A percentile compares a stretch with the other conserved stretches of the same genome.
Conservation (phyloP, 2,113 vertebrate genomes). For the Bufo bufo region DNA sequence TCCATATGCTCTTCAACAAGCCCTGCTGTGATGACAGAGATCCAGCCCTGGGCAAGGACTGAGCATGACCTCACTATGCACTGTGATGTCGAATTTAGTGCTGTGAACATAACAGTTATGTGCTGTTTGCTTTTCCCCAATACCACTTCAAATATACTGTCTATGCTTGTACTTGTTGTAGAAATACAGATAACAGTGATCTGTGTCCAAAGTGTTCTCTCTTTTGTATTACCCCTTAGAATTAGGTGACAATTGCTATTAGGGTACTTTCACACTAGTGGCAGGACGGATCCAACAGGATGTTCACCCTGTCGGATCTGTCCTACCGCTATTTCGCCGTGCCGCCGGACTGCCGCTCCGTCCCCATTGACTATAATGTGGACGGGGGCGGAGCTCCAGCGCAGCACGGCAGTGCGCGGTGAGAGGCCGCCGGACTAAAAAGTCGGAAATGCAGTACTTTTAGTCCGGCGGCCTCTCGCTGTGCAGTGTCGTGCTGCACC, state of each 20-base stretch:
- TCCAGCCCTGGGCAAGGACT: conserved; percentile 70
- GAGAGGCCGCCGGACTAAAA: too few relatives aligned
- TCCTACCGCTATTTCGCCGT: too few relatives aligned
- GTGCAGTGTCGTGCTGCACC: too few relatives aligned
- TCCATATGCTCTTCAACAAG: conserved; percentile 67
- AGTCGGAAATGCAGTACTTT: too few relatives aligned
- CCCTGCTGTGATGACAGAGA: conserved; percentile 79
- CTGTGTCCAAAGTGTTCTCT: not conserved
- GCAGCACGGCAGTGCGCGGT: too few relatives aligned
- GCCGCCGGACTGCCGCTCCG: too few relatives aligned
- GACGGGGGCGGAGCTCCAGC: too few relatives aligned
- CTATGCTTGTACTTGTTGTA: not conserved
- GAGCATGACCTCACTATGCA: conserved; percentile 64
- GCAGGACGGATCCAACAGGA: too few relatives aligned
- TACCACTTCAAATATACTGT: not conserved
- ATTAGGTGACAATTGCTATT: not conserved
- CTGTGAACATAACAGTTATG: conserved; percentile 71
- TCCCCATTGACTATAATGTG: too few relatives aligned
- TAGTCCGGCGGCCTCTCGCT: too few relatives aligned
- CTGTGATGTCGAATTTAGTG: conserved; percentile 65
- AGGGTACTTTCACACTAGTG: too few relatives aligned
- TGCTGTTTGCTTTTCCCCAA: not conserved
- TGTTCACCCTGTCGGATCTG: too few relatives aligned
- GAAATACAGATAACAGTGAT: not conserved
- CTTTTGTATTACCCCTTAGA: not conserved